phyloP scores from a whole-genome alignment of 2,888 invertebrate species.

The Tolmerus cingulatus region DNA sequence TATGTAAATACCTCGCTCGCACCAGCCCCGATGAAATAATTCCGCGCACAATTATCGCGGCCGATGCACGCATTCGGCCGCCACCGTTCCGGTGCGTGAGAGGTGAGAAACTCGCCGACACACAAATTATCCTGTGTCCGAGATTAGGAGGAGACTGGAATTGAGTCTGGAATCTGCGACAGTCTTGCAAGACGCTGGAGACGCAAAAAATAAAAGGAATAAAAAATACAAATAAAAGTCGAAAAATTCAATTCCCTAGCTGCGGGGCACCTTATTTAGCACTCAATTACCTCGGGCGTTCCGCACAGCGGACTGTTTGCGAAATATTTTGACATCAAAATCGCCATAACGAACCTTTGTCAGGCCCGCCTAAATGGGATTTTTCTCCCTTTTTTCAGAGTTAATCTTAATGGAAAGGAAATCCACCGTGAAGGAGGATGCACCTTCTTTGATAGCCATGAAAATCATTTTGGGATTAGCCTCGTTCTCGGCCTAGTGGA shows the following conservation, averaged over 20 bases:
- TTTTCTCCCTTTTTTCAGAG: background rate
- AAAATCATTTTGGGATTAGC: background rate
- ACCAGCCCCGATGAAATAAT: constrained; percentile 37
- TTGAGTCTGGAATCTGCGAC: background rate
- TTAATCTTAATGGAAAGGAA: background rate
- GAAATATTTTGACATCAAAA: constrained; percentile 30
- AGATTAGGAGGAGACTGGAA: background rate
- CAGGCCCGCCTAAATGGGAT: background rate
- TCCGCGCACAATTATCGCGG: constrained; percentile 19
- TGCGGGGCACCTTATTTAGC: background rate
- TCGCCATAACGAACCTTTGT: background rate
- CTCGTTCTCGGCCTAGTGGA: background rate
- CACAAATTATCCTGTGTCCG: background rate
- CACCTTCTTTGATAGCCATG: background rate
- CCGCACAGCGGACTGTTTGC: background rate
- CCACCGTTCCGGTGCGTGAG: background rate
- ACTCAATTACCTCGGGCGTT: background rate
- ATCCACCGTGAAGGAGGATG: background rate
- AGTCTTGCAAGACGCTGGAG: background rate
- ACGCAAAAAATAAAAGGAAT: background rate
- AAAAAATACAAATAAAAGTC: background rate
- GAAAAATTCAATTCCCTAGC: background rate
- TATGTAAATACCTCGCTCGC: constrained; percentile 38
- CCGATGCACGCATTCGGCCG: constrained; percentile 17
- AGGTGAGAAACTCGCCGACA: background rate